Conservation (phyloP, 2,797 vertebrate species). For the Spea hammondii region DNA sequence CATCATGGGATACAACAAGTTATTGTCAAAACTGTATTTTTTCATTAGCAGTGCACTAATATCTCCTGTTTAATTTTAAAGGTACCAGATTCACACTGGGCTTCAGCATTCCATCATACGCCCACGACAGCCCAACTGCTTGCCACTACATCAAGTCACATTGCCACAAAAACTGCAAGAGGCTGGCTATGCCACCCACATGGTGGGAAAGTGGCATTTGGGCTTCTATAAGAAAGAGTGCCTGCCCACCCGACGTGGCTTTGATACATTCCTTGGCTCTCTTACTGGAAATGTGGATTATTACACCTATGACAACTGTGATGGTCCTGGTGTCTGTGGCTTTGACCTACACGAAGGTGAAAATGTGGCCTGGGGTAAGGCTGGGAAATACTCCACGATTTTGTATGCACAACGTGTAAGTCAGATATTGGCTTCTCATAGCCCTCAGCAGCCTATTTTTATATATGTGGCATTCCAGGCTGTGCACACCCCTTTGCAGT, state of each 20-base stretch:
- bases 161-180: constrained; percentile 91
- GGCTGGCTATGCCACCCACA: constrained; percentile 92
- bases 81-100: constrained; percentile 98
- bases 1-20: neutral
- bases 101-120: constrained; percentile 97
- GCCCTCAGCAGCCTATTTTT: constrained; percentile 81
- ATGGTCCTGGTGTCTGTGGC: constrained; percentile 86
- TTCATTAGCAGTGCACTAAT: neutral
- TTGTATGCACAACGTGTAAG: constrained; percentile 86
- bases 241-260: constrained; percentile 90
- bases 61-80: constrained; percentile 52
- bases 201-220: constrained; percentile 98
- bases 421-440: constrained; percentile 86
- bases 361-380: constrained; percentile 85
- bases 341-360: constrained; percentile 94
- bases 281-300: constrained; percentile 95
- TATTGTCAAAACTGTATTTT: constrained; percentile 14
- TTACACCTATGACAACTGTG: constrained; percentile 91
- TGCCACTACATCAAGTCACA: constrained; percentile 88
- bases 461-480: constrained; percentile 96
- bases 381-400: constrained; percentile 91
- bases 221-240: constrained; percentile 97
- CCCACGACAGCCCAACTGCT: constrained; percentile 91
- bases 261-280: constrained; percentile 92
- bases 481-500: constrained; percentile 92